Base-by-base conservation (phyloP, 2,113 vertebrate species). In the Phalacrocorax carbo region DNA sequence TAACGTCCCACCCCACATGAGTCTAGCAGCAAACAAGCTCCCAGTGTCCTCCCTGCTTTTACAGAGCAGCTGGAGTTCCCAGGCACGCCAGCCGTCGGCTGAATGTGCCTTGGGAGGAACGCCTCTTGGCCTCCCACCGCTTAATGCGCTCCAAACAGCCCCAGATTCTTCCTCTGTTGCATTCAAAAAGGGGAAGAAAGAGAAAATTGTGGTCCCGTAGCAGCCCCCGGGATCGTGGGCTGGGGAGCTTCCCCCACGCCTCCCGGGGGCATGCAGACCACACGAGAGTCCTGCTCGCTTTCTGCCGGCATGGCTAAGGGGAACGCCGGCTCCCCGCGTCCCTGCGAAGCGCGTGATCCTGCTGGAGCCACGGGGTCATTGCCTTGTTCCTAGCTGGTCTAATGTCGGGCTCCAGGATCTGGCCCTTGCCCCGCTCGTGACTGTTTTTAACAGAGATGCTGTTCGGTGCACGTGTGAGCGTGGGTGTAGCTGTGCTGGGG, bases 401-500 rank as follows among this genome's bases (percentile, higher is more conserved):
- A 19, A 38, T 5, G 2, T 2, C 42, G 66, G 79, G 38, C 26
- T 70, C 36, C 22, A 13, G 65, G 40, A 17, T 42, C 19, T 49
- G 44, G 61, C 19, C 36, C 52, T 30, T 34, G 54, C 16, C 7
- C 52, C 8, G 25, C 68, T 77, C 9, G 3, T 18, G 42, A 6
- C 42, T 40, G 2, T 42, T 49, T 68, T 25, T 77, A 5, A 40
- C 15, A 17, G 52, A 58, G 52, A 25, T n/a, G 44, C 36, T 25
- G 52, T 13, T 30, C 0, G 23, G 30, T 23, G 55, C 5, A 5
- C 5, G 30, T 1, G 9, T 51, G 5, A 26, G 22, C 5, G 1
- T 8, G 51, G 40, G 18, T 18, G 51, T 48, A 38, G 60, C 46
- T 42, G 60, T 27, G 69, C 58, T 4, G 30, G 12, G 11, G 15